phyloP scores from a whole-genome alignment of 2,113 vertebrate genomes.

The Rallus limicola region DNA sequence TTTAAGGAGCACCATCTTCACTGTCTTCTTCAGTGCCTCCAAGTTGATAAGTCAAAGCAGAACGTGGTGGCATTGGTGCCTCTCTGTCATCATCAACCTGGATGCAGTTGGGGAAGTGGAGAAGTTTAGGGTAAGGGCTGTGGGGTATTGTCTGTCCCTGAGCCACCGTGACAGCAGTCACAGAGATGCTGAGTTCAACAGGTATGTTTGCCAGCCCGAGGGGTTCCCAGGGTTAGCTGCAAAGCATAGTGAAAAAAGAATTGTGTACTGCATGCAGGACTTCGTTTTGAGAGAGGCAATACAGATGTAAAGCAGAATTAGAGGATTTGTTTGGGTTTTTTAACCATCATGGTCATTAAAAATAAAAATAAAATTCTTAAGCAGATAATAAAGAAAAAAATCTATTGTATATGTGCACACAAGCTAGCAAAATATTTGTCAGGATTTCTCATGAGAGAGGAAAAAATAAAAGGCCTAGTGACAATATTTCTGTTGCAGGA shows the following conservation, averaged over 20 bases:
- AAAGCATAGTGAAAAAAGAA: not conserved
- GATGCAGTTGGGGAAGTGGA: not conserved
- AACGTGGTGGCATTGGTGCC: not conserved
- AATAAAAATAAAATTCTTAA: not conserved
- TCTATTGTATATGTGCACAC: not conserved
- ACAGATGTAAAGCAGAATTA: not conserved
- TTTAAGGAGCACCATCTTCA: not conserved
- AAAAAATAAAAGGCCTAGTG: not conserved
- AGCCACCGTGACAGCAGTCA: not conserved
- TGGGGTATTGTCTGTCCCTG: not conserved
- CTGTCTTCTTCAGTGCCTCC: not conserved
- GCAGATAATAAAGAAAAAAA: not conserved
- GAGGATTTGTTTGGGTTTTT: not conserved
- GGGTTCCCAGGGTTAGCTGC: not conserved
- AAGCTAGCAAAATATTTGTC: not conserved
- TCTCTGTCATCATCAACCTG: not conserved
- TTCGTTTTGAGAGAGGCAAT: not conserved
- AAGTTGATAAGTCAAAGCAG: not conserved
- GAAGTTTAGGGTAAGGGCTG: accelerated
- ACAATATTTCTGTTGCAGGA: not conserved
- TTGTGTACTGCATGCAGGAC: not conserved
- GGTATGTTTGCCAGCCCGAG: not conserved
- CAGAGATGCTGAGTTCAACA: accelerated
- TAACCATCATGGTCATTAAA: accelerated
- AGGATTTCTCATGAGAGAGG: not conserved